phyloP scores from a whole-genome alignment of 2,113 vertebrate species.

The Cryptomyrus ogoouensis region DNA sequence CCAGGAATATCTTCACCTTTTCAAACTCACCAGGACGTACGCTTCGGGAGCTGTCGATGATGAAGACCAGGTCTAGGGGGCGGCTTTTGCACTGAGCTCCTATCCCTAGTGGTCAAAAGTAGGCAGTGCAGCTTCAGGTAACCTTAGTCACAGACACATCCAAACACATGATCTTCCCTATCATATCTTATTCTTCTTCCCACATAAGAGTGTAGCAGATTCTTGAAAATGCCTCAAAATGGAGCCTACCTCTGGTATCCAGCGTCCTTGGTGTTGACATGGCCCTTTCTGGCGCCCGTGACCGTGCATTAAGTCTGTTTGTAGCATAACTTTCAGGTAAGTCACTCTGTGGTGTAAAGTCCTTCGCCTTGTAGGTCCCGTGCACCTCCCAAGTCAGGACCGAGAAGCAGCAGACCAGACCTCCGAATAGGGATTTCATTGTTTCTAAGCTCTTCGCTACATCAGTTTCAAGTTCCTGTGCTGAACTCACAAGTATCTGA shows the following conservation, averaged over 20 bases:
- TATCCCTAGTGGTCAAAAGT: slow-evolving; percentile 37
- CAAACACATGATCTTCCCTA: not conserved
- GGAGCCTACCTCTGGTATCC: slow-evolving; percentile 53
- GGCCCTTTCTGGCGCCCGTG: slow-evolving; percentile 21
- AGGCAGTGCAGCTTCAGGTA: not conserved
- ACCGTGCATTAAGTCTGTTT: slow-evolving; percentile 38
- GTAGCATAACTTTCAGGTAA: slow-evolving; percentile 55
- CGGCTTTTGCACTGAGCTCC: slow-evolving; percentile 70
- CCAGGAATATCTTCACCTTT: slow-evolving; percentile 84
- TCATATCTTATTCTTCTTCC: not conserved
- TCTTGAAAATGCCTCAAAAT: not conserved
- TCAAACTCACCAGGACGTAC: slow-evolving; percentile 82
- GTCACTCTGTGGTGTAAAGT: slow-evolving; percentile 33
- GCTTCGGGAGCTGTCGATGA: slow-evolving; percentile 89
- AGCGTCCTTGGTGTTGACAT: slow-evolving; percentile 38
- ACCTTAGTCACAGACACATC: not conserved
- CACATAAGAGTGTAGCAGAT: not conserved
- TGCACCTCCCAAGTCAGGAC: slow-evolving; percentile 46
- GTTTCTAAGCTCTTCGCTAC: slow-evolving; percentile 15
- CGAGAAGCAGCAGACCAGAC: slow-evolving; percentile 44
- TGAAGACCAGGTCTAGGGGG: slow-evolving; percentile 84
- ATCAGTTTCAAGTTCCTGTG: slow-evolving; percentile 10
- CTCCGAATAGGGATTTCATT: slow-evolving; percentile 51
- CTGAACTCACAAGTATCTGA: slow-evolving; percentile 15
- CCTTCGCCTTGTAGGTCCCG: slow-evolving; percentile 45